Conservation (phyloP, 2,113 vertebrate species). For the Myiopsitta monachus region DNA sequence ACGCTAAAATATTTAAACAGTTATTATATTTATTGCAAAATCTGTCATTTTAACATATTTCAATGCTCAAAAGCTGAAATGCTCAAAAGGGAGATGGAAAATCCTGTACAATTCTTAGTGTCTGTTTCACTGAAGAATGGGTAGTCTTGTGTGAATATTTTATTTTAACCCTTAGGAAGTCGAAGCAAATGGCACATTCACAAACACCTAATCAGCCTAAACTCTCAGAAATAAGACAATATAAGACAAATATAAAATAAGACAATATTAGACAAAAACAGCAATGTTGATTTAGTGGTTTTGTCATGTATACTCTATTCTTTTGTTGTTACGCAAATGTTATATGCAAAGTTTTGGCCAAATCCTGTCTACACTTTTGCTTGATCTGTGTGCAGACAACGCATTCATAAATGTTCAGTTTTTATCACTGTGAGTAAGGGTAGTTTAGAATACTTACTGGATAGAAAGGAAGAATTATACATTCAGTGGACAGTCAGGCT, state of each 20-base stretch:
- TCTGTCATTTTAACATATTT: slow-evolving; percentile 55
- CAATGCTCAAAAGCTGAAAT: slow-evolving; percentile 33
- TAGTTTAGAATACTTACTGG: neutral
- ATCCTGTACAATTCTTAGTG: slow-evolving; percentile 16
- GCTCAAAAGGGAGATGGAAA: slow-evolving; percentile 23
- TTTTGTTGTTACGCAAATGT: neutral
- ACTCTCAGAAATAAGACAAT: neutral
- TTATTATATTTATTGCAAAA: slow-evolving; percentile 51
- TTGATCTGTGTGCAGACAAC: neutral
- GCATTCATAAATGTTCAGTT: neutral
- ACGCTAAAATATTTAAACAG: slow-evolving; percentile 29
- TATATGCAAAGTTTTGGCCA: neutral
- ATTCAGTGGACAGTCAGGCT: neutral
- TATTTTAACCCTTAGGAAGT: slow-evolving; percentile 19
- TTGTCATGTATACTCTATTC: neutral
- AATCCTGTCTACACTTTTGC: neutral
- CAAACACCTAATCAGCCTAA: neutral
- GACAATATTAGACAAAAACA: too few species aligned
- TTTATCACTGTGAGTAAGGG: neutral
- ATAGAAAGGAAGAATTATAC: neutral
- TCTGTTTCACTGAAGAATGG: slow-evolving; percentile 30
- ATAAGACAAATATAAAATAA: too few species aligned
- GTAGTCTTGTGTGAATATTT: slow-evolving; percentile 36
- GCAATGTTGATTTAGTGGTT: neutral
- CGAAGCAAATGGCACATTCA: neutral